A percentile compares a stretch with the other conserved stretches of the same genome.
Conservation (phyloP, 2,113 vertebrate species). For the Miniopterus natalensis region DNA sequence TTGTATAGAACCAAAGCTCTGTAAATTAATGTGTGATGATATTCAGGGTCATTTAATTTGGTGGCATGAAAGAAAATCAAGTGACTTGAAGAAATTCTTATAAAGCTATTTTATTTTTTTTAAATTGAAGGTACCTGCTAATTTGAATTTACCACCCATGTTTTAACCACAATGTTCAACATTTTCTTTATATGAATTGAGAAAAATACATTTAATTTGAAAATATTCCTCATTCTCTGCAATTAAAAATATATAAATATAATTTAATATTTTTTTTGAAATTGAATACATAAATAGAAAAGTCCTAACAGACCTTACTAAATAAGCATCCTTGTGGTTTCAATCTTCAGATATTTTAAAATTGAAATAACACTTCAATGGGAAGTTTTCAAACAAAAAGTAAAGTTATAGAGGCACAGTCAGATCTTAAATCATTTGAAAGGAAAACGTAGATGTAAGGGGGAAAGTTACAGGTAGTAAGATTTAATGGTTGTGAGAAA, state of each 20-base stretch:
- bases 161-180: neutral
- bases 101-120: slow-evolving; percentile 47
- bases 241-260: slow-evolving; percentile 39
- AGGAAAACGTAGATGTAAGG: slow-evolving; percentile 44
- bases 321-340: neutral
- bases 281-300: slow-evolving; percentile 46
- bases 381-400: slow-evolving; percentile 43
- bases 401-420: slow-evolving; percentile 9
- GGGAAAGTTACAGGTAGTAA: slow-evolving; percentile 57
- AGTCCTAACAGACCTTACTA: neutral
- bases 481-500: slow-evolving; percentile 40
- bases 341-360: neutral
- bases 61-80: slow-evolving; percentile 12
- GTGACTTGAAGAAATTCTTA: slow-evolving; percentile 59
- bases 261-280: slow-evolving; percentile 49
- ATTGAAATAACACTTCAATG: slow-evolving; percentile 29
- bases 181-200: slow-evolving; percentile 39
- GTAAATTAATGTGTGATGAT: slow-evolving; percentile 6
- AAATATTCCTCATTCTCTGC: neutral
- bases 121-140: slow-evolving; percentile 47
- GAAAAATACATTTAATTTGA: slow-evolving; percentile 60
- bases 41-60: slow-evolving; percentile 42
- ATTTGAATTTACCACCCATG: slow-evolving; percentile 32
- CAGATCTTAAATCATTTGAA: slow-evolving; percentile 70
- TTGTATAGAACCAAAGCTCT: neutral